Conservation (phyloP, 1,140 invertebrate species). For the Sitophilus oryzae region DNA sequence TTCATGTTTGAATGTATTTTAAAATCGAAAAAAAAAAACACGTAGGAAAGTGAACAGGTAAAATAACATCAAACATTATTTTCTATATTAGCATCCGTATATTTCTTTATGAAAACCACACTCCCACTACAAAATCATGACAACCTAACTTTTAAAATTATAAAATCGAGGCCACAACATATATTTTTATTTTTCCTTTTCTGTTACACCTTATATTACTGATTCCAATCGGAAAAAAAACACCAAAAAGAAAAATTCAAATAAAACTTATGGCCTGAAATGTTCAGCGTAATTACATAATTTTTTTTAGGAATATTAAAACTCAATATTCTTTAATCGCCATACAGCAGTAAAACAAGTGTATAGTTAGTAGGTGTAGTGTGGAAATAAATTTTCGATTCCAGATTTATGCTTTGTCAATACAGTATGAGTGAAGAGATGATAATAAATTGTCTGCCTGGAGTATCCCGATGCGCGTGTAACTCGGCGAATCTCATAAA, state of each 20-base stretch:
- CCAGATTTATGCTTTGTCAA: background rate
- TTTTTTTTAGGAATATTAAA: conserved; percentile 25
- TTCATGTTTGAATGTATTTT: conserved; percentile 2
- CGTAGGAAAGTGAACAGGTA: background rate
- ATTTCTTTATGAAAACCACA: background rate
- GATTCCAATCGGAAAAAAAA: no score
- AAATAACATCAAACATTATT: background rate
- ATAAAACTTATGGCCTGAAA: conserved; percentile 10
- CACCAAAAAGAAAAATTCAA: conserved; percentile 1
- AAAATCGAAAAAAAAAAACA: background rate
- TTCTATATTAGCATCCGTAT: background rate
- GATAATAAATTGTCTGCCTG: no score
- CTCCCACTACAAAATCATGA: background rate
- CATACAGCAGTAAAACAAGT: conserved; percentile 15
- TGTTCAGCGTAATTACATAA: conserved; percentile 9
- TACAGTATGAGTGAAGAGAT: conserved; percentile 11
- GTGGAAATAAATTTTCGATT: background rate
- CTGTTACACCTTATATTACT: no score
- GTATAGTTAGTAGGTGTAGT: background rate
- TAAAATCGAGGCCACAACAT: background rate
- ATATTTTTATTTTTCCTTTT: no score
- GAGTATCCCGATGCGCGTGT: no score
- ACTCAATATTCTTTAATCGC: conserved; percentile 12
- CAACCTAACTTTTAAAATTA: background rate
- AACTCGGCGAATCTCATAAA: conserved; percentile 20